Base-by-base conservation (phyloP, 2,797 vertebrate genomes). In the Mus minutoides region DNA sequence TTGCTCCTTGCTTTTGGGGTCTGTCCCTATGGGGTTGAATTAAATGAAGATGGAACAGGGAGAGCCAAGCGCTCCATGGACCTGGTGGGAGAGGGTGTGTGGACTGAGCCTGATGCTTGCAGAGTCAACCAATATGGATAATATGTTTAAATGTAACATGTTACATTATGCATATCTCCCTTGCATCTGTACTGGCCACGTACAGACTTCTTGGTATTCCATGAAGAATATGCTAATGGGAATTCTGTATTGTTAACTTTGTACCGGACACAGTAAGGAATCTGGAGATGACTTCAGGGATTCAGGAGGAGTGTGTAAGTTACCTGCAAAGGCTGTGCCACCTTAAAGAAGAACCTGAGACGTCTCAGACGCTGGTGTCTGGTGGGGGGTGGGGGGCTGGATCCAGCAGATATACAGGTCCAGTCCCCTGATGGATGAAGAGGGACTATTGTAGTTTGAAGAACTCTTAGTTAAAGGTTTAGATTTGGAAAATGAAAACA, bases 401-500 rank as follows among this genome's bases (percentile, higher is more conserved):
- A 58, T 46, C 31, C 34, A 58, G 19, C 19, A 76, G 43, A 17
- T 26, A 29, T 14, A 4, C 69, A 17, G 75, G 26, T 26, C 75
- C 43, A 17, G 43, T 19, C 29, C 80, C 37, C 31, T 37, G 11
- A 6, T 7, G 37, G 22, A 69, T 17, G 6, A 17, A 5, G 54
- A 62, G 34, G 11, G 37, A 46, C 31, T 49, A 17, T 22, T 85
- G 1, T n/a, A 75, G 49, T 58, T 83, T 86, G 58, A 90, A 78
- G 89, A 92, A 13, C 10, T 40, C 85, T 69, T 69, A 43, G 16
- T 91, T 93, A 82, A 16, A 64, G n/a, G 34, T 90, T 95, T 85
- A 67, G 40, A 54, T 77, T 93, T 90, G 37, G 64, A 94, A 92
- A 90, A 90, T 49, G 22, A 84, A 64, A 83, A 69, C 34, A 58